phyloP scores from a whole-genome alignment of 2,113 vertebrate species.

The Etheostoma cragini region DNA sequence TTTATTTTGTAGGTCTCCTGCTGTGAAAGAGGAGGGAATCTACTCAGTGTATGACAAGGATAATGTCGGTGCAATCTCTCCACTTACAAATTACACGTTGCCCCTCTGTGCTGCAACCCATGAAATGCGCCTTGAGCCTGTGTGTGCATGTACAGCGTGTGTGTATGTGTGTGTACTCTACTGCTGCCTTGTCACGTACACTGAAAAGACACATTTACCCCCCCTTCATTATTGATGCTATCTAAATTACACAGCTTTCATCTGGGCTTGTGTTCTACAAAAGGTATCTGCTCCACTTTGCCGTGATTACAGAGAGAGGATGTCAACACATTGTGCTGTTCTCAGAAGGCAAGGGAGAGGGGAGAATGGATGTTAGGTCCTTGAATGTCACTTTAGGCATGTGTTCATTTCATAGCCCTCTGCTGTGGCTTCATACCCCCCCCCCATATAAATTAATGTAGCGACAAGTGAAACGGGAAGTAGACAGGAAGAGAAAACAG shows the following conservation, averaged over 20 bases:
- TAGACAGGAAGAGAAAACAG: slow-evolving; percentile 11
- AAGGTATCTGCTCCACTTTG: slow-evolving; percentile 51
- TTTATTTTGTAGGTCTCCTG: slow-evolving; percentile 37
- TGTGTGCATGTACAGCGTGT: neutral
- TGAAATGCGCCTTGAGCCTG: slow-evolving; percentile 28
- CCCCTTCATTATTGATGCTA: slow-evolving; percentile 61
- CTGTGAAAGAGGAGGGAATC: slow-evolving; percentile 27
- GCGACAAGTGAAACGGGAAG: slow-evolving; percentile 6
- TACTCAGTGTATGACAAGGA: slow-evolving; percentile 26
- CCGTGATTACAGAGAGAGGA: slow-evolving; percentile 30
- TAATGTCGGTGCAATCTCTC: slow-evolving; percentile 39
- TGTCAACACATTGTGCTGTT: slow-evolving; percentile 17
- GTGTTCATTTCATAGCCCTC: slow-evolving; percentile 31
- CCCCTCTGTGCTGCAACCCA: slow-evolving; percentile 24
- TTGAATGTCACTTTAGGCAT: slow-evolving; percentile 40
- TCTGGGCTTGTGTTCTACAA: slow-evolving; percentile 48
- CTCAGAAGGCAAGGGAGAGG: slow-evolving; percentile 3
- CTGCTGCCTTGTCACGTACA: slow-evolving; percentile 33
- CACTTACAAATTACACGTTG: slow-evolving; percentile 57
- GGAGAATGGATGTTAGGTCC: slow-evolving; percentile 10
- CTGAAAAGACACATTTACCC: slow-evolving; percentile 27
- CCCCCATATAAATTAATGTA: neutral
- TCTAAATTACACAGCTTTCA: slow-evolving; percentile 73
- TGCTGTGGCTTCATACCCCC: neutral
- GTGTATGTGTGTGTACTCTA: slow-evolving; percentile 3